Conservation (phyloP, 92 coral and sea anemone species). For the Virgularia gustaviana region DNA sequence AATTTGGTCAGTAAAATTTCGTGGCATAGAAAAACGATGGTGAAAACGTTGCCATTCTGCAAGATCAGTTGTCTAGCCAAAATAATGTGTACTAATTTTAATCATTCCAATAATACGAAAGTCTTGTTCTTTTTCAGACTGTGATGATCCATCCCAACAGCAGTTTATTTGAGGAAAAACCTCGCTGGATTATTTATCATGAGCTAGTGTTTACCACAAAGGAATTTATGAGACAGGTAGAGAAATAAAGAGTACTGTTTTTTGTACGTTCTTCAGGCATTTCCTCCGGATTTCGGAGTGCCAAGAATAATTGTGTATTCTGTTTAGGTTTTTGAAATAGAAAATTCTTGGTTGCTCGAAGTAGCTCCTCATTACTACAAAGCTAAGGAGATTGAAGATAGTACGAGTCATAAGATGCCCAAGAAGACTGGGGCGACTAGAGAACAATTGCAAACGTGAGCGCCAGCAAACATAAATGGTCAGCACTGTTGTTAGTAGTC, state of each 20-base stretch:
- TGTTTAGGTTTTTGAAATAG: conserved; percentile 83
- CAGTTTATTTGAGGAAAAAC: conserved; percentile 91
- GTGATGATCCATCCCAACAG: conserved; percentile 97
- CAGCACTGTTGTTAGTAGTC: too few species aligned
- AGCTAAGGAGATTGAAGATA: conserved; percentile 89
- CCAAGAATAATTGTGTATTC: background rate
- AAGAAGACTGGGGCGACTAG: conserved; percentile 89
- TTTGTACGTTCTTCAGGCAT: too few species aligned
- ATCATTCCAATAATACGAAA: too few species aligned
- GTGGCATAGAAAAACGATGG: too few species aligned
- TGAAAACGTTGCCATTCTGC: too few species aligned
- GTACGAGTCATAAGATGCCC: conserved; percentile 89
- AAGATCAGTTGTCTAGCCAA: too few species aligned
- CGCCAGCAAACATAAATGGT: too few species aligned
- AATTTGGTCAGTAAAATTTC: too few species aligned
- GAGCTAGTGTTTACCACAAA: conserved; percentile 94
- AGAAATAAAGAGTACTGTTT: background rate
- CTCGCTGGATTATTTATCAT: conserved; percentile 90
- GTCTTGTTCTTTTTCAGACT: conserved; percentile 59
- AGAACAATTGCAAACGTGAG: conserved; percentile 59
- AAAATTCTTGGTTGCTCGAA: conserved; percentile 90
- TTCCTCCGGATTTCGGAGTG: background rate
- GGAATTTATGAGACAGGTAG: conserved; percentile 98
- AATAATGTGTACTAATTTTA: too few species aligned
- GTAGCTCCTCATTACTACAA: conserved; percentile 98